Base-by-base conservation (phyloP, 1,140 invertebrate species). In the Orius insidiosus region DNA sequence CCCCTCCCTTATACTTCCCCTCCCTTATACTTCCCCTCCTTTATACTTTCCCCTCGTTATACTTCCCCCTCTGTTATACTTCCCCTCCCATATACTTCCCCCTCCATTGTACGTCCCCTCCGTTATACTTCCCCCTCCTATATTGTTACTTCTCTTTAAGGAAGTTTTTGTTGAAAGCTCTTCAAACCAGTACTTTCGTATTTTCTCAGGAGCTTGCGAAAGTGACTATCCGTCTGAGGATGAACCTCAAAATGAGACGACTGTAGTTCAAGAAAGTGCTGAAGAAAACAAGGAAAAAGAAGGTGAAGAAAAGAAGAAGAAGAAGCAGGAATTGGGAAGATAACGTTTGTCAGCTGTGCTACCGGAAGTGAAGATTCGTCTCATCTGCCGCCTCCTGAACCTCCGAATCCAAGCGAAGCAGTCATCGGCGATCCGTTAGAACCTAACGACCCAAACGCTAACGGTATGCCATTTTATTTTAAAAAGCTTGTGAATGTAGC, bases 201-300 rank as follows among this genome's bases (percentile, higher is more conserved):
- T 39, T 30, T n/a, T n/a, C n/a, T n/a, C n/a, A 60, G 59, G 80
- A 46, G 78, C 80, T 6, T 71, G 74, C 55, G 73, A 77, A 35
- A 75, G 69, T 39, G 80, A 84, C 62, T 84, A 83, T n/a, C 15
- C 47, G 8, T 53, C 6, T 14, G 53, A 33, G 31, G 47, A 11
- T 7, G 56, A 63, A 6, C 45, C 48, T 3, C 32, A 52, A 10
- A 10, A 13, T 10, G 38, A 40, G 9, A 40, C 9, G 9, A 15
- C 38, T 10, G 9, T 18, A 5, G 38, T 40, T 18, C 13, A 40
- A 11, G 24, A 13, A 13, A 9, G 3, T 8, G 10, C 54, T 55
- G 4, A 50, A 32, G 52, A 41, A 39, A 2, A n/a, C n/a, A n/a
- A 56, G 49, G 3, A 59, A 57, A 45, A 59, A 56, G 47, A 53